Evolutionary conservation across 2,113 vertebrate species (phyloP).

Genomic region (Cynoglossus semilaevis): DNA sequence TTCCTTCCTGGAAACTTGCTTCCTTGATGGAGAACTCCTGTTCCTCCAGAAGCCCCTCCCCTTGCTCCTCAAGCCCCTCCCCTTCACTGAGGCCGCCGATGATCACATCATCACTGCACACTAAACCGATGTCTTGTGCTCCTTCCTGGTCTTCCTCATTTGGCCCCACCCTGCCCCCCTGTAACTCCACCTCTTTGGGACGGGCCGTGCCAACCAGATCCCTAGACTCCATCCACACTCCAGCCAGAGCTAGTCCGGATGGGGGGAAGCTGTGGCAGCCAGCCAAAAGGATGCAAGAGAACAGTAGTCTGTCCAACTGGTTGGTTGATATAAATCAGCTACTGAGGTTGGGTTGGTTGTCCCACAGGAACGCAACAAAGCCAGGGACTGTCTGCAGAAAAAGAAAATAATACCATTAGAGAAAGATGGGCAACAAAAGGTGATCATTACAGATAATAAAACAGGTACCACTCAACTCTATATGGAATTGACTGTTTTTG

Average conservation of each 20-base stretch:
- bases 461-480: neutral
- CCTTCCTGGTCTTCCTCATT: conserved; percentile 84
- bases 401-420: conserved; percentile 53
- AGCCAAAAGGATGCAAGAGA: conserved; percentile 60
- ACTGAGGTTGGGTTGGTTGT: conserved; percentile 65
- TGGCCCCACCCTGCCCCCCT: conserved; percentile 81
- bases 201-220: conserved; percentile 84
- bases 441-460: too few relatives aligned
- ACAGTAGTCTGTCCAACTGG: conserved; percentile 50
- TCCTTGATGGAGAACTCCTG: conserved; percentile 99
- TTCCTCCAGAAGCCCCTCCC: conserved; percentile 87
- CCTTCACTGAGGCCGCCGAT: conserved; percentile 86
- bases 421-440: neutral
- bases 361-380: conserved; percentile 66
- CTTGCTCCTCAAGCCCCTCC: conserved; percentile 85
- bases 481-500: too few relatives aligned
- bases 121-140: conserved; percentile 72
- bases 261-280: conserved; percentile 65
- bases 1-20: conserved; percentile 96
- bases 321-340: conserved; percentile 58
- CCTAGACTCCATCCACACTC: conserved; percentile 91
- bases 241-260: conserved; percentile 69
- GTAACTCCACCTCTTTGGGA: conserved; percentile 85
- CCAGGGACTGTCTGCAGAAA: conserved; percentile 67
- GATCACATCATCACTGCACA: conserved; percentile 86